Conservation (phyloP, 2,888 invertebrate genomes). For the Plebejus melissa region DNA sequence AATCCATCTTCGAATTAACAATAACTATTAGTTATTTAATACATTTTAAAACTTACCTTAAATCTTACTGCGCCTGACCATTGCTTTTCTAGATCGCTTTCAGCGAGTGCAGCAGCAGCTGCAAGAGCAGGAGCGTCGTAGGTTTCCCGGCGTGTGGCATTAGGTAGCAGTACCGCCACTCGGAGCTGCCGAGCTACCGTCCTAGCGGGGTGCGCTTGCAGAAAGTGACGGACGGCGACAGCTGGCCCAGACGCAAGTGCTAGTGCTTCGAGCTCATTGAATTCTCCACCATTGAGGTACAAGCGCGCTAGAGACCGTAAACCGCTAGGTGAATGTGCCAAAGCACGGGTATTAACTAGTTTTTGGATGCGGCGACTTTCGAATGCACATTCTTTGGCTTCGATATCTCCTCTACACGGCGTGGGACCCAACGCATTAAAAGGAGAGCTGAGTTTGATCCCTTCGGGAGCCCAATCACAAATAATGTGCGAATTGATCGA, state of each 20-base stretch:
- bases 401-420: slow-evolving; percentile 44
- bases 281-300: slow-evolving; percentile 42
- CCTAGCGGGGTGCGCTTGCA: slow-evolving; percentile 42
- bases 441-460: slow-evolving; percentile 33
- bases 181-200: slow-evolving; percentile 46
- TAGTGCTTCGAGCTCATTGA: slow-evolving; percentile 42
- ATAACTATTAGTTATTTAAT: neutral
- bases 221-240: slow-evolving; percentile 42
- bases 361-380: slow-evolving; percentile 59
- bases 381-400: slow-evolving; percentile 51
- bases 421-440: slow-evolving; percentile 50
- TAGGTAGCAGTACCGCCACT: slow-evolving; percentile 48
- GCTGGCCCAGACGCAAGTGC: slow-evolving; percentile 40
- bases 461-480: slow-evolving; percentile 49
- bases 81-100: slow-evolving; percentile 42
- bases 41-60: slow-evolving; percentile 32
- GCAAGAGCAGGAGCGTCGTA: slow-evolving; percentile 47
- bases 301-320: slow-evolving; percentile 50
- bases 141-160: slow-evolving; percentile 43
- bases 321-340: slow-evolving; percentile 51
- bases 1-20: too few relatives aligned
- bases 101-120: slow-evolving; percentile 58
- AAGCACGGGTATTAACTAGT: slow-evolving; percentile 50
- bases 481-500: slow-evolving; percentile 36
- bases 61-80: slow-evolving; percentile 33